Evolutionary conservation across 2,797 vertebrate species (phyloP), one percentile per base, ranked within the genome.

Genomic region (Diplodus sargus): DNA sequence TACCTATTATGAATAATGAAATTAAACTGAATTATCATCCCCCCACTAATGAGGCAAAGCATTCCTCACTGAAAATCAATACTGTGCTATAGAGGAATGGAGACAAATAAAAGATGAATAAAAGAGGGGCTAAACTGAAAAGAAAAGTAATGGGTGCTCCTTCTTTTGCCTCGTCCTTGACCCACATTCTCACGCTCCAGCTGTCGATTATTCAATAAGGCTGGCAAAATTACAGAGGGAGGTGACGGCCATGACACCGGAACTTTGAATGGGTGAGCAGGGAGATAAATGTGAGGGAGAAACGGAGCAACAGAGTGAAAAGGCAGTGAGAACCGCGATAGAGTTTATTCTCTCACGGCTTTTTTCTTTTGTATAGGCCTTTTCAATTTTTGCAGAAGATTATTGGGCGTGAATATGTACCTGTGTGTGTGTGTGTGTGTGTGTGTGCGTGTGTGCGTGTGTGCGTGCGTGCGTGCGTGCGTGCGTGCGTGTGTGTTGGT

Each of bases 181-280:
- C 91, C 90, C 82, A 89, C 65, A 88, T 91, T 92, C 86, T 87
- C 88, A 87, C 30, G 69, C 83, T 82, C 84, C 7, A 16, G 68
- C 85, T 86, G 87, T 81, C 42, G 20, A 91, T 89, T 91, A 88
- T 91, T 90, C 85, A 91, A 79, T 89, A 85, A 89, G 73, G 79
- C 74, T 43, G 79, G 62, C 64, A 54, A 85, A 88, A 88, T 91
- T 87, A 87, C 82, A 11, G 28, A 61, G 58, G 34, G 76, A 87
- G 84, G 82, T 79, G 90, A 84, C 57, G 87, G 70, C 72, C 57
- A 1, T 81, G 87, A 90, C 84, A 86, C 75, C 76, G 67, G 76
- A 76, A 86, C 82, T 87, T 85, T 82, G 65, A 88, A 87, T 81
- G 61, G 68, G 54, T 0, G 1, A 73, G 52, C 39, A 2, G 51